Base-by-base conservation (phyloP, 1,140 invertebrate species). In the Chymomyza costata region DNA sequence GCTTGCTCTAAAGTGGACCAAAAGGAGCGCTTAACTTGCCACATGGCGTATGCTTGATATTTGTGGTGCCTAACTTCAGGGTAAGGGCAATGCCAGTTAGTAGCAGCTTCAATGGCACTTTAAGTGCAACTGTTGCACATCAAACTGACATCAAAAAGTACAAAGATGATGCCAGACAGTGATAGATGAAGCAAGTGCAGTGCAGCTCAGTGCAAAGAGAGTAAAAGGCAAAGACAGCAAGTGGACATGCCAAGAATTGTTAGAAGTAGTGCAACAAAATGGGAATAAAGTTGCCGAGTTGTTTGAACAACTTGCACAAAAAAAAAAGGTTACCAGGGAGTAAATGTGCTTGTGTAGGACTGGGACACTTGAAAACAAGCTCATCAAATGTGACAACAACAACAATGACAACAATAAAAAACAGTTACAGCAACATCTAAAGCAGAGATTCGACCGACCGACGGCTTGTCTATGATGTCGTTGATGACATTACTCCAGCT, bases 121-220 rank as follows among this genome's bases (percentile, higher is more conserved):
- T 50, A 67, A 63, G 39, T 73, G 69, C 55, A 73, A 73, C 69
- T 73, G 69, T 73, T 73, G 69, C 69, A 74, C 69, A 74, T 67
- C 50, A 55, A 60, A 69, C 37, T 49, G 63, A 40, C 61, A 71
- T 47, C 61, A 61, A 59, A 67, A 63, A 63, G 65, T 69, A 65
- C 65, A 69, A 71, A 67, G 53, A 66, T 44, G 45, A n/a, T n/a
- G n/a, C n/a, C n/a, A n/a, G n/a, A n/a, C n/a, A n/a, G n/a, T n/a
- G n/a, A n/a, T n/a, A n/a, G n/a, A n/a, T n/a, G n/a, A n/a, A n/a
- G n/a, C n/a, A n/a, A n/a, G n/a, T n/a, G n/a, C n/a, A n/a, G 46
- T 41, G 48, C 38, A 51, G 50, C 14, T 31, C 25, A 6, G n/a
- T 6, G 25, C 25, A 28, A 28, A 28, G 10, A 28, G 10, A n/a